Base-by-base conservation (phyloP, 2,888 invertebrate genomes). In the Bellardia bayeri region DNA sequence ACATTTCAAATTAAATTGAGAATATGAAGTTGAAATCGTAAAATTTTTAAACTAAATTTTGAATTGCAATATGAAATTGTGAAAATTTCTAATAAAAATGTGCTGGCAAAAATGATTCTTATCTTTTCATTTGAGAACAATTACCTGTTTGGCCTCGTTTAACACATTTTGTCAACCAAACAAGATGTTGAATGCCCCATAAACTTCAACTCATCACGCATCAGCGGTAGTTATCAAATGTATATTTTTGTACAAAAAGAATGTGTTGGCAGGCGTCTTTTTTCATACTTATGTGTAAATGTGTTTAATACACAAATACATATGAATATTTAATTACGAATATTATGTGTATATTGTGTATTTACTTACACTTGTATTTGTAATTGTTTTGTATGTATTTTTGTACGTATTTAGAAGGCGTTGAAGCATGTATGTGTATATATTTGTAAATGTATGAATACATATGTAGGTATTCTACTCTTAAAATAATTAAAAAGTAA, bases 401-500 rank as follows among this genome's bases (percentile, higher is more conserved):
- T 7, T 54, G 54, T 7, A n/a, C 54, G 16, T 8, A 68, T 45
- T 68, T 68, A 51, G 37, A 69, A 51, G 33, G 51, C 51, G 69
- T 69, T 69, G 30, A 68, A 68, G 13, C 45, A 49, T 30, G 30
- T 30, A n/a, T 16, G 14, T 30, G 3, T 68, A 8, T 13, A 49
- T 51, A 14, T 51, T 14, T 7, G 9, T 68, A 30, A 30, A 45
- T 2, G 3, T 30, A 33, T 33, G 40, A 69, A 69, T 37, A 54
- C 14, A n/a, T 8, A 33, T 37, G 14, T 8, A 33, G 14, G 14
- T 40, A 45, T 45, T 45, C 56, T 49, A 33, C 61, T 61, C 14
- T 61, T 74, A 61, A 74, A 74, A 45, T 11, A 75, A 49, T 75
- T 49, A 63, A 63, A 61, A 75, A 75, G 14, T 23, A 63, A 75